These are phyloP conservation scores for Diadegma fenestrale DNA, from an alignment of 2,888 invertebrate genomes.

Conservation along the genomic window DNA sequence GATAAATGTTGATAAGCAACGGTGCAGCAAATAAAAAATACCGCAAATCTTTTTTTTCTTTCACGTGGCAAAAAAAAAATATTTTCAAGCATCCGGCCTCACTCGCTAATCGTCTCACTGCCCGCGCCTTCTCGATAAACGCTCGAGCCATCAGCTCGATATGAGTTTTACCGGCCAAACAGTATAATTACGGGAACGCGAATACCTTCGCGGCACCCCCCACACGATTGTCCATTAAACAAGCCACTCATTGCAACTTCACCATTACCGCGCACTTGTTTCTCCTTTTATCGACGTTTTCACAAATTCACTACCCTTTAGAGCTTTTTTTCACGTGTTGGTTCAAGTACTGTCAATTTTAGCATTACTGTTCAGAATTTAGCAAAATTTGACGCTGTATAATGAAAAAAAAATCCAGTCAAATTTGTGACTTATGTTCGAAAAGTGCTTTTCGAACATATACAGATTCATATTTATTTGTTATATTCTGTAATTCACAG, in stretches of 20 bases:
- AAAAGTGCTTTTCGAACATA: conserved; percentile 61
- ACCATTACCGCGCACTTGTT: conserved; percentile 30
- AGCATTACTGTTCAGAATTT: too few species aligned
- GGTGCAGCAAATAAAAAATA: conserved; percentile 11
- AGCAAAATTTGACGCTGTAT: too few species aligned
- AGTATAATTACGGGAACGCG: conserved; percentile 59
- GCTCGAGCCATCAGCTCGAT: conserved; percentile 54
- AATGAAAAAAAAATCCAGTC: too few species aligned
- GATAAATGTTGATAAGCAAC: conserved; percentile 45
- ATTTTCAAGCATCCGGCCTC: conserved; percentile 45
- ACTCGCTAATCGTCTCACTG: conserved; percentile 54
- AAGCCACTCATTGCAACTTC: conserved; percentile 46
- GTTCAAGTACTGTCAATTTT: too few species aligned
- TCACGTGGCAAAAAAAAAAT: conserved; percentile 5
- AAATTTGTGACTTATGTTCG: too few species aligned
- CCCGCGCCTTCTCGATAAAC: conserved; percentile 55
- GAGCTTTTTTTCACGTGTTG: neutral
- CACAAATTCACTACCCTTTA: conserved; percentile 1
- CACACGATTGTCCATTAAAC: conserved; percentile 55
- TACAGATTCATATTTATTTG: conserved; percentile 19
- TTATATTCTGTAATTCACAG: conserved; percentile 72
- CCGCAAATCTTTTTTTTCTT: conserved; percentile 22
- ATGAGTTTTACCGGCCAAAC: conserved; percentile 54
- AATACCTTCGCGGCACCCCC: conserved; percentile 22
- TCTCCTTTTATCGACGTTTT: neutral